Evolutionary conservation across 2,888 invertebrate genomes (phyloP).

Genomic region (Limnephilus marmoratus): DNA sequence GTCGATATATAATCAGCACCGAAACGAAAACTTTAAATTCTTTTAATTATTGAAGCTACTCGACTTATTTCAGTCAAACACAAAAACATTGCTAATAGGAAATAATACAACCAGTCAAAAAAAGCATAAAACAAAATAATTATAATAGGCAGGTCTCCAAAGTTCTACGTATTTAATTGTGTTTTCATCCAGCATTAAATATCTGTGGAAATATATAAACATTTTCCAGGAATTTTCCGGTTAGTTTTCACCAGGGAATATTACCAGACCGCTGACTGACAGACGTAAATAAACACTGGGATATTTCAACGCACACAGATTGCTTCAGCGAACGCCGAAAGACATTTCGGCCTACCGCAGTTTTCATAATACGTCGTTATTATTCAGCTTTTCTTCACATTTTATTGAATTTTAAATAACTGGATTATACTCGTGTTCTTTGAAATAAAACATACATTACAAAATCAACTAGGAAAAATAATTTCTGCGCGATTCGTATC

Average conservation of each 20-base stretch:
- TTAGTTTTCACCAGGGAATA: constrained; percentile 13
- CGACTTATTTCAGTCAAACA: too few relatives aligned
- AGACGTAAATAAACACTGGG: constrained; percentile 44
- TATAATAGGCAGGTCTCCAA: background rate
- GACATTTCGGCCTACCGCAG: background rate
- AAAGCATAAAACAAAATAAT: background rate
- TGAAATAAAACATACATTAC: background rate
- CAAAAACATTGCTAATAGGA: too few relatives aligned
- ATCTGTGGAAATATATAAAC: background rate
- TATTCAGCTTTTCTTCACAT: background rate
- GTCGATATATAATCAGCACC: too few relatives aligned
- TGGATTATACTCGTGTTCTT: background rate
- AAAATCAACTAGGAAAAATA: background rate
- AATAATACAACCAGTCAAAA: too few relatives aligned
- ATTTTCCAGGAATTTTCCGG: constrained; percentile 16
- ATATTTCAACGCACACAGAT: constrained; percentile 38
- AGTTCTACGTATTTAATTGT: background rate
- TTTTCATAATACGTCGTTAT: background rate
- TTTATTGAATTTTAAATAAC: background rate
- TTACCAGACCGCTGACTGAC: constrained; percentile 31
- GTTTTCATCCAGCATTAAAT: background rate
- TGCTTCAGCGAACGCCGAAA: constrained; percentile 11
- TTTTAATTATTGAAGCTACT: too few relatives aligned
- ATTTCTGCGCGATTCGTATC: too few relatives aligned
- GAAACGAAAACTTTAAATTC: too few relatives aligned